Base-by-base conservation (phyloP, 2,888 invertebrate genomes). In the Troides aeacus region DNA sequence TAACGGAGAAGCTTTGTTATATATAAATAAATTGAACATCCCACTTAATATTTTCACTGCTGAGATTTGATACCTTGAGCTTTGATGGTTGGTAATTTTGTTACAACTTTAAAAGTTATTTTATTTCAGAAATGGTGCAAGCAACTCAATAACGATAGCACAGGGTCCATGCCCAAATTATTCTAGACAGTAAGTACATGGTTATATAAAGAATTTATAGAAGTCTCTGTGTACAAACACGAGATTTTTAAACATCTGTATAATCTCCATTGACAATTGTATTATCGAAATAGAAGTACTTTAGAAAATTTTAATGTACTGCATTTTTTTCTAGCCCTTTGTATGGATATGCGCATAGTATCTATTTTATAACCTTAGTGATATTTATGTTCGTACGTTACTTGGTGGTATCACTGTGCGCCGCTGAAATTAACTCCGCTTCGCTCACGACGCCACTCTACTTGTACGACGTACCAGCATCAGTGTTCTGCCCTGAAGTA, bases 401-500 rank as follows among this genome's bases (percentile, higher is more conserved):
- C 0, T 81, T 94, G n/a, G 87, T 92, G 0, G 94, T 95, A 0
- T 93, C 94, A 0, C 79, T 95, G 23, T 89, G 89, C 46, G 94
- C 94, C 1, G 91, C 94, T 0, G 80, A 86, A 1, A 87, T 94
- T 4, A 87, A 94, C 75, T 88, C 93, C 17, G 90, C 93, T 23
- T 93, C 94, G 1, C 77, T 87, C 61, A 78, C 86, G 15, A 89
- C 93, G 0, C 89, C 92, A 0, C 81, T 89, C 0, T 82, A 91
- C 5, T 80, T 95, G 2, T 94, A 94, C 76, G 88, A 93, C n/a
- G 92, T 94, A 24, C 93, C 94, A 0, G 86, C 93, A 1, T 81
- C 90, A 0, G 68, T 68, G 64, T 95, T 94, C 78, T 92, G 93
- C 66, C 84, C 85, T 50, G 94, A 95, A 88, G 95, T 94, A 68